Conservation (phyloP, 2,888 invertebrate genomes). For the Frankliniella intonsa region DNA sequence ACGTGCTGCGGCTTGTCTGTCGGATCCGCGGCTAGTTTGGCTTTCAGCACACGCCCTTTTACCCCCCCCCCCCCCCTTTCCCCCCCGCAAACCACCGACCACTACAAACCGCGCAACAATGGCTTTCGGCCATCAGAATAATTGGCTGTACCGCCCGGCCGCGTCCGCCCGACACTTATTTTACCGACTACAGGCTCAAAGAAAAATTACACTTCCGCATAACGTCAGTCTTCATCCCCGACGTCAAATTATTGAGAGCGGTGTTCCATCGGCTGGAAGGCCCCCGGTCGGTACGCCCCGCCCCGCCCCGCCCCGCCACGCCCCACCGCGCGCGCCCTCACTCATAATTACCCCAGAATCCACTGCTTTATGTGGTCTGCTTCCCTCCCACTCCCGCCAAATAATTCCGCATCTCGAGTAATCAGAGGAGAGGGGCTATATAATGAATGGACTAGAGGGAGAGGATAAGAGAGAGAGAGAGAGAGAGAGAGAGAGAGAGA, state of each 20-base stretch:
- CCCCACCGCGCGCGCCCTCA: neutral
- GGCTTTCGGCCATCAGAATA: too few species aligned
- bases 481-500: too few species aligned
- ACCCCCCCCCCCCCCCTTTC: neutral
- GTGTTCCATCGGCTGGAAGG: neutral
- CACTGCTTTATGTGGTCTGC: neutral
- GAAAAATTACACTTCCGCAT: too few species aligned
- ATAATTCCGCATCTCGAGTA: constrained; percentile 3
- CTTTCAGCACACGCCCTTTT: neutral
- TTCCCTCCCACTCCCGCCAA: neutral
- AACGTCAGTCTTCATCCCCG: too few species aligned
- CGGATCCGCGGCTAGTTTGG: neutral
- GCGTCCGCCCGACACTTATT: too few species aligned
- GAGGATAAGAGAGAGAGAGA: too few species aligned
- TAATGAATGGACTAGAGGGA: neutral
- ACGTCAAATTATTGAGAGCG: too few species aligned
- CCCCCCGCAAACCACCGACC: neutral
- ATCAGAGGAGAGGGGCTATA: neutral
- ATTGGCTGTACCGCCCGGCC: too few species aligned
- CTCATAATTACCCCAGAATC: constrained; percentile 18
- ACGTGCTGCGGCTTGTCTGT: too few species aligned
- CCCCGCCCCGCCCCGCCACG: neutral
- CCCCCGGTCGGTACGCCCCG: neutral
- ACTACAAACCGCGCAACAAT: too few species aligned
- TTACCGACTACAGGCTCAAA: too few species aligned